Conservation (phyloP, 2,888 invertebrate genomes). For the Synanthedon andrenaeformis region DNA sequence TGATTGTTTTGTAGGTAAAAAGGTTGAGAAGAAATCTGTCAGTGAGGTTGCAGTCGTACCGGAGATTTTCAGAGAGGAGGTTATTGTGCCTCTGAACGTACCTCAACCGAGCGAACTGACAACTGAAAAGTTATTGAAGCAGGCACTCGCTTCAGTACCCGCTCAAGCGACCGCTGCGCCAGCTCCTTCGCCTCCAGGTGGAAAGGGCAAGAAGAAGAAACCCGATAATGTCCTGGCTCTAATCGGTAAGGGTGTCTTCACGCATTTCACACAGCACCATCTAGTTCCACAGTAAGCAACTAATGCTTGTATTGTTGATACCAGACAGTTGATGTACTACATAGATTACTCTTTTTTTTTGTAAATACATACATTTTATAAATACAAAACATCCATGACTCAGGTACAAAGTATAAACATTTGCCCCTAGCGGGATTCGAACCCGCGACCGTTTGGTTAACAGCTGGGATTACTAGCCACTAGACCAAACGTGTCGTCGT, state of each 20-base stretch:
- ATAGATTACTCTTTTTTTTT: no score
- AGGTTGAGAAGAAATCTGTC: constrained; percentile 37
- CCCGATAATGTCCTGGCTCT: constrained; percentile 48
- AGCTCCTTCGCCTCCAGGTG: constrained; percentile 26
- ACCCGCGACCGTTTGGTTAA: no score
- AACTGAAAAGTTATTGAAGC: constrained; percentile 53
- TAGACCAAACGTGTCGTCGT: no score
- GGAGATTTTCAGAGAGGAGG: constrained; percentile 31
- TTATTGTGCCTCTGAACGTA: constrained; percentile 46
- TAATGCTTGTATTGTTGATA: no score
- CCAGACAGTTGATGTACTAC: no score
- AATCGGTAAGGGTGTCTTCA: constrained; percentile 53
- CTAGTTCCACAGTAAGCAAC: no score
- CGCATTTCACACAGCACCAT: no score
- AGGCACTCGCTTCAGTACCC: constrained; percentile 29
- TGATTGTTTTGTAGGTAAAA: constrained; percentile 29
- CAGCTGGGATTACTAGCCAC: no score
- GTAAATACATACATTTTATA: no score
- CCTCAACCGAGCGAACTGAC: constrained; percentile 58
- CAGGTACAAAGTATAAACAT: no score
- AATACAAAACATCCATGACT: no score
- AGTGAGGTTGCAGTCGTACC: constrained; percentile 23
- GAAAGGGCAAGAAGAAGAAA: constrained; percentile 57
- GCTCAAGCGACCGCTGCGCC: constrained; percentile 12
- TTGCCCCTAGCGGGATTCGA: no score